These are phyloP conservation scores for Smutsia gigantea DNA, from an alignment of 2,797 vertebrate genomes.

Conservation along the genomic window DNA sequence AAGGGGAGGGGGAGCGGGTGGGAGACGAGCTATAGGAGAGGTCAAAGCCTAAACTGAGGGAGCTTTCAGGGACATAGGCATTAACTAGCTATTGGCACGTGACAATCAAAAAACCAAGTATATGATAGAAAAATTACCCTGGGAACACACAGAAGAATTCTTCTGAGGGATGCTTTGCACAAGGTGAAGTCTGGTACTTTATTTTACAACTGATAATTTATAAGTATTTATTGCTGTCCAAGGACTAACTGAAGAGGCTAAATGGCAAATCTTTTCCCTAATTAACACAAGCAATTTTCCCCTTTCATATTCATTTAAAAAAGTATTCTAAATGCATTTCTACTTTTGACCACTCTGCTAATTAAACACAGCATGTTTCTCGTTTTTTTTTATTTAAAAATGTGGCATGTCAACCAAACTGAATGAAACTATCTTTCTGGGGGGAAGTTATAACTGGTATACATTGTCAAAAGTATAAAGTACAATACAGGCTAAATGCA, in stretches of 20 bases:
- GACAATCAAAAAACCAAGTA: neutral
- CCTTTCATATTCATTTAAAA: neutral
- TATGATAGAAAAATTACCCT: neutral
- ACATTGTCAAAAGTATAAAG: constrained; percentile 37
- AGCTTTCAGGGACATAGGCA: neutral
- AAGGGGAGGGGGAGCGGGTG: fast-evolving
- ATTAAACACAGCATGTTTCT: neutral
- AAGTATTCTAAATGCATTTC: neutral
- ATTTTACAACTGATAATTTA: neutral
- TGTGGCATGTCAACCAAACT: neutral
- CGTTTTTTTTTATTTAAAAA: constrained; percentile 38
- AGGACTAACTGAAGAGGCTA: neutral
- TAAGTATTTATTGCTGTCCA: neutral
- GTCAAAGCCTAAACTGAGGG: neutral
- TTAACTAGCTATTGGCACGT: neutral
- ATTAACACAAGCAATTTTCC: neutral
- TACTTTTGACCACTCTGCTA: neutral
- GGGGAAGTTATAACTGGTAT: neutral
- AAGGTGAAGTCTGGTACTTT: neutral
- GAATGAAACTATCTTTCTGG: neutral
- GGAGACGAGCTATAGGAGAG: neutral
- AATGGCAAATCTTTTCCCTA: neutral
- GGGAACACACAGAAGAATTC: neutral
- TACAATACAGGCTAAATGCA: neutral
- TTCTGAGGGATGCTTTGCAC: neutral